Evolutionary conservation across 2,797 vertebrate genomes (phyloP).

Genomic region (Ctenochaetus hawaiiensis): DNA sequence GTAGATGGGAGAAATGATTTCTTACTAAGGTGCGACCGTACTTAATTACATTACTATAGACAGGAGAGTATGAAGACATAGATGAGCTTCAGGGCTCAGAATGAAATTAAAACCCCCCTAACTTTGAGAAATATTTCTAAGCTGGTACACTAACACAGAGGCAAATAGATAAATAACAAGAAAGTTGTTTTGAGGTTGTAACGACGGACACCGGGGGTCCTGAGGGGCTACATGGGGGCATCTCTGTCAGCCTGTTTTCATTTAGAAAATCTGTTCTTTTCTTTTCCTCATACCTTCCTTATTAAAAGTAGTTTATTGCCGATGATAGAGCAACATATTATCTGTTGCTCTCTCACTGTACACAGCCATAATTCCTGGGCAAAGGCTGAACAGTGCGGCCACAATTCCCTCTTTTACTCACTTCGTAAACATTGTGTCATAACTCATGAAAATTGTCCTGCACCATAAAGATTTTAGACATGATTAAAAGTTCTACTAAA

Average conservation of each 20-base stretch:
- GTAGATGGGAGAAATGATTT: background rate
- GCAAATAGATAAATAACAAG: background rate
- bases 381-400: constrained; percentile 31
- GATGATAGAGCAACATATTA: constrained; percentile 21
- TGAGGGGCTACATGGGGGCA: background rate
- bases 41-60: background rate
- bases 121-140: background rate
- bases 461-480: constrained; percentile 62
- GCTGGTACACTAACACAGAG: background rate
- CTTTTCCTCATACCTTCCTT: background rate
- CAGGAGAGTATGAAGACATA: background rate
- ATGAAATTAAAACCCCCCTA: background rate
- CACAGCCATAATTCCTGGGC: constrained; percentile 32
- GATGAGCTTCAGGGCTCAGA: background rate
- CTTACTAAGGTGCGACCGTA: background rate
- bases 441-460: constrained; percentile 54
- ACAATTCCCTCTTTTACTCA: constrained; percentile 56
- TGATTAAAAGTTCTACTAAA: constrained; percentile 72
- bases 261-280: constrained; percentile 19
- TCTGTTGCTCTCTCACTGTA: constrained; percentile 30
- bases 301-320: constrained; percentile 38
- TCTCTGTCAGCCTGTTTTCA: background rate
- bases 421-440: constrained; percentile 61
- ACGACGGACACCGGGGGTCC: background rate
- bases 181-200: background rate